Conservation (phyloP, 2,113 vertebrate genomes). For the Ceratotherium simum region DNA sequence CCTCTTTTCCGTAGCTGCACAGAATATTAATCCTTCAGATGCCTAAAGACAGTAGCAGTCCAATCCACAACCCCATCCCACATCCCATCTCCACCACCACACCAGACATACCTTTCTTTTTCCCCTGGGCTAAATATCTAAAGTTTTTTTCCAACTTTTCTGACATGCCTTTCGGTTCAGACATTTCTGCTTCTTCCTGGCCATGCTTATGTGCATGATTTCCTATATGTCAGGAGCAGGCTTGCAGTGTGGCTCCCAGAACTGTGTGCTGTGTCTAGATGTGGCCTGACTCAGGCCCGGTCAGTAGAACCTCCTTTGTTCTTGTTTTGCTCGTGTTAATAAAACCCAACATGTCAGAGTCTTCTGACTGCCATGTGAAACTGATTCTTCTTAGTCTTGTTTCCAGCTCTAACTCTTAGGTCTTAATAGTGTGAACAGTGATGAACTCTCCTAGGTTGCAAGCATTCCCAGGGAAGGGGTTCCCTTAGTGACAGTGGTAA, state of each 20-base stretch:
- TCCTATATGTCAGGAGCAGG: not conserved
- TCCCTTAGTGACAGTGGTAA: not conserved
- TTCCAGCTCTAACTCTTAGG: too few species aligned
- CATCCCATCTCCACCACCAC: not conserved
- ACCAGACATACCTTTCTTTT: not conserved
- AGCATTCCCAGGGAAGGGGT: too few species aligned
- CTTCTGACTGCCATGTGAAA: not conserved
- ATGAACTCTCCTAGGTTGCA: not conserved
- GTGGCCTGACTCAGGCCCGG: not conserved
- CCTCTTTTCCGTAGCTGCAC: not conserved
- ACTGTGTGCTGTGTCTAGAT: not conserved
- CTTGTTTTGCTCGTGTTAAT: not conserved
- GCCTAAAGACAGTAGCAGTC: not conserved
- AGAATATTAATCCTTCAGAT: not conserved
- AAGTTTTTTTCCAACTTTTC: not conserved
- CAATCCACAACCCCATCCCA: too few species aligned
- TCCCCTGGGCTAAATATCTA: not conserved
- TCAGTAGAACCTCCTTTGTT: not conserved
- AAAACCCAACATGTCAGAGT: not conserved
- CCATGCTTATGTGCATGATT: not conserved
- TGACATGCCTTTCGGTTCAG: not conserved
- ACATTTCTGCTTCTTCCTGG: not conserved
- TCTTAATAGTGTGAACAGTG: not conserved
- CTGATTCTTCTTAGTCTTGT: not conserved
- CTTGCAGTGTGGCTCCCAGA: accelerated